phyloP scores from a whole-genome alignment of 2,797 vertebrate genomes.

The Acipenser ruthenus region DNA sequence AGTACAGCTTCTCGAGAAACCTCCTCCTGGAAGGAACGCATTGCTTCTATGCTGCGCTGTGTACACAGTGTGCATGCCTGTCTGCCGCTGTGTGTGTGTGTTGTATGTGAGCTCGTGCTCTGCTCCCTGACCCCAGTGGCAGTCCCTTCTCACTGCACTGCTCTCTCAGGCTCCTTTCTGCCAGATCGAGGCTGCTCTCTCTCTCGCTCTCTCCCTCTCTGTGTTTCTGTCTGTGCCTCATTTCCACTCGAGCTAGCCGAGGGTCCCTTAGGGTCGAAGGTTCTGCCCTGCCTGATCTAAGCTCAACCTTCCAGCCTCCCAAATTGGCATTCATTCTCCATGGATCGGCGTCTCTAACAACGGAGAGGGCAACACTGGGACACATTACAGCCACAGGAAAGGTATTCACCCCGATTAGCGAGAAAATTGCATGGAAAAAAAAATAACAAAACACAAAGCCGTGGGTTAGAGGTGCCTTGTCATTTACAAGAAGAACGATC shows the following conservation, averaged over 20 bases:
- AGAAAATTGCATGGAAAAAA: slow-evolving; percentile 35
- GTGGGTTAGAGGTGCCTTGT: slow-evolving; percentile 81
- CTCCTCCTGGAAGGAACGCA: slow-evolving; percentile 13
- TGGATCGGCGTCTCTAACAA: slow-evolving; percentile 68
- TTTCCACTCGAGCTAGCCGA: slow-evolving; percentile 55
- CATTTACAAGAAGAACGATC: slow-evolving; percentile 62
- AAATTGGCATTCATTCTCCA: slow-evolving; percentile 52
- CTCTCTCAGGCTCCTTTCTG: slow-evolving; percentile 52
- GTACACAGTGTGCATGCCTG: slow-evolving; percentile 23
- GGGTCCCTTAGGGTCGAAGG: slow-evolving; percentile 86
- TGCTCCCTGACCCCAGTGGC: slow-evolving; percentile 73
- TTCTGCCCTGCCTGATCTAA: slow-evolving; percentile 75
- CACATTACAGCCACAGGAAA: slow-evolving; percentile 62
- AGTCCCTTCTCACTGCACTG: slow-evolving; percentile 73
- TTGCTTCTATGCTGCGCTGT: slow-evolving; percentile 20
- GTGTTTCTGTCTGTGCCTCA: slow-evolving; percentile 41
- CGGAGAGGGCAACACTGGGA: slow-evolving; percentile 72
- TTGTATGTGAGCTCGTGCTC: slow-evolving; percentile 54
- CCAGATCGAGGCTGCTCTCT: slow-evolving; percentile 51
- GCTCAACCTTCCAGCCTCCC: slow-evolving; percentile 46
- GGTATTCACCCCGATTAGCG: slow-evolving; percentile 62
- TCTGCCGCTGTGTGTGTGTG: slow-evolving; percentile 8
- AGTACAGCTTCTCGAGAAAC: slow-evolving; percentile 1
- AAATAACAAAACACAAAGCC: slow-evolving; percentile 75
- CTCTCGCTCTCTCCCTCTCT: slow-evolving; percentile 50